A percentile compares a stretch with the other conserved stretches of the same genome.
Conservation (phyloP, 2,797 vertebrate species). For the Silurus aristotelis region DNA sequence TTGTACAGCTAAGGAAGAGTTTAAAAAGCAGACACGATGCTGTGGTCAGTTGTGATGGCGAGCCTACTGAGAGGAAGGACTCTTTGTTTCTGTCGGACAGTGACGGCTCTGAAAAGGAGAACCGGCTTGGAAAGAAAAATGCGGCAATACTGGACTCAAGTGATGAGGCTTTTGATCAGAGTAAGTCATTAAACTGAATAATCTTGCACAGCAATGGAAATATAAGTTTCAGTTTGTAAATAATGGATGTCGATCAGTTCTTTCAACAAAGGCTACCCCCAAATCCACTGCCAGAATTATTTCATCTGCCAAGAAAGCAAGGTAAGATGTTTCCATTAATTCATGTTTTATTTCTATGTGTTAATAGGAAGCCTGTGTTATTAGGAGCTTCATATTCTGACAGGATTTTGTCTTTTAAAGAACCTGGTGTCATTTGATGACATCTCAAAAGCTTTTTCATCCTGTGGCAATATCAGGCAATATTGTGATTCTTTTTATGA, state of each 20-base stretch:
- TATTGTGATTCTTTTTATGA: not conserved
- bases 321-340: constrained; percentile 49
- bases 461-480: not conserved
- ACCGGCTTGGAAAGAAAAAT: constrained; percentile 37
- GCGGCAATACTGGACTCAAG: constrained; percentile 67
- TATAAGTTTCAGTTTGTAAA: not conserved
- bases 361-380: not conserved
- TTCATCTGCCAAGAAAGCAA: constrained; percentile 54
- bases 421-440: not conserved
- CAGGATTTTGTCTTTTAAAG: not conserved
- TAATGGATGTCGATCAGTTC: constrained; percentile 54
- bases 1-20: constrained; percentile 58
- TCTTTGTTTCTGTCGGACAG: constrained; percentile 46
- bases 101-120: constrained; percentile 68
- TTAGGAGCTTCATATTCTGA: not conserved
- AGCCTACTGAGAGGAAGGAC: not conserved
- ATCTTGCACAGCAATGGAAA: not conserved
- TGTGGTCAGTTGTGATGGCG: constrained; percentile 24
- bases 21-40: constrained; percentile 61
- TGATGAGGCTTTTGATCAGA: constrained; percentile 75
- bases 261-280: constrained; percentile 59
- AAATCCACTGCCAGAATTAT: constrained; percentile 54
- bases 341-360: not conserved
- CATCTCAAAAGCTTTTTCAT: not conserved
- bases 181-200: constrained; percentile 70